Evolutionary conservation across 2,888 invertebrate genomes (phyloP).

Genomic region (Lampropteryx suffumata): DNA sequence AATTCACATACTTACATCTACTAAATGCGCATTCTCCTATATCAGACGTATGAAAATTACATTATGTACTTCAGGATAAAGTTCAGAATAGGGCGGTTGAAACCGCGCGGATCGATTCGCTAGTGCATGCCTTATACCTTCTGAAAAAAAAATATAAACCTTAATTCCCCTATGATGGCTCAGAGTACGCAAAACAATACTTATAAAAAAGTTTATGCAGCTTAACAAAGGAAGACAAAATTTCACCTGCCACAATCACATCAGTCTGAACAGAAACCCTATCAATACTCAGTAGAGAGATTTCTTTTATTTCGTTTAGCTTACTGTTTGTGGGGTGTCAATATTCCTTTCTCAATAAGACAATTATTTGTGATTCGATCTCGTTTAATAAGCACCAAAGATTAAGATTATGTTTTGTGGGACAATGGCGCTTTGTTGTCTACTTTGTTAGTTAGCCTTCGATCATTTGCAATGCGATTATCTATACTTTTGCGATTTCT

Average conservation of each 20-base stretch:
- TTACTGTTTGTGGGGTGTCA: constrained; percentile 24
- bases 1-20: too few relatives aligned
- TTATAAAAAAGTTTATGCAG: too few relatives aligned
- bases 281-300: constrained; percentile 1
- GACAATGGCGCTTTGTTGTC: constrained; percentile 14
- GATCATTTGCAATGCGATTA: constrained; percentile 9
- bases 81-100: too few relatives aligned
- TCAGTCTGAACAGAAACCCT: constrained; percentile 1
- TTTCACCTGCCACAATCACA: constrained; percentile 7
- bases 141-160: too few relatives aligned
- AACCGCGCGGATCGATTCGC: too few relatives aligned
- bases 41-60: too few relatives aligned
- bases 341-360: constrained; percentile 36
- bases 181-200: too few relatives aligned
- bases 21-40: too few relatives aligned
- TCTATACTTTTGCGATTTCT: not conserved
- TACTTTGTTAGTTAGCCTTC: constrained; percentile 7
- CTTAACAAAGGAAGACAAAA: too few relatives aligned
- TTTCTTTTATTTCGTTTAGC: constrained; percentile 6
- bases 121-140: too few relatives aligned
- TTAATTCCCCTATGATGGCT: too few relatives aligned
- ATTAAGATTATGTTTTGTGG: constrained; percentile 12
- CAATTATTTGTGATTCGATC: constrained; percentile 42
- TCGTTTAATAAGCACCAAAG: constrained; percentile 15
- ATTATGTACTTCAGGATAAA: too few relatives aligned